Conservation (phyloP, 2,888 invertebrate genomes). For the Pteria penguin region DNA sequence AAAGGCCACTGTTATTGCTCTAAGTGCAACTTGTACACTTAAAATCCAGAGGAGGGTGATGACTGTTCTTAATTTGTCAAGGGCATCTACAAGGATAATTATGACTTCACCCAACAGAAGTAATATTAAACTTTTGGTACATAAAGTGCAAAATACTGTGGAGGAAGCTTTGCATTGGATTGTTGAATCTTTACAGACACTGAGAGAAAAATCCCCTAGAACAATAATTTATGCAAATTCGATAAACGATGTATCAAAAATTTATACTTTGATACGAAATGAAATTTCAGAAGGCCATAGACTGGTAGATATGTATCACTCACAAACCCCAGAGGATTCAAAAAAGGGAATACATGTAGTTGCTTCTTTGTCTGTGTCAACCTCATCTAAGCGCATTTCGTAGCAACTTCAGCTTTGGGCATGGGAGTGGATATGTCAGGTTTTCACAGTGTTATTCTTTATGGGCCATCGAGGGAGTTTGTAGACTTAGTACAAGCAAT, state of each 20-base stretch:
- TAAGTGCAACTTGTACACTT: slow-evolving; percentile 27
- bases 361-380: too few relatives aligned
- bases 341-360: slow-evolving; percentile 16
- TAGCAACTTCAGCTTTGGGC: not conserved
- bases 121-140: slow-evolving; percentile 23
- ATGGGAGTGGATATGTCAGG: slow-evolving; percentile 8
- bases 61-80: slow-evolving; percentile 12
- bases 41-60: slow-evolving; percentile 24
- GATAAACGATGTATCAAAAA: slow-evolving; percentile 37
- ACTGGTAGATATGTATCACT: slow-evolving; percentile 37
- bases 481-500: not conserved
- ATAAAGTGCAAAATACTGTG: not conserved
- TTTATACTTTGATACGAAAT: slow-evolving; percentile 20
- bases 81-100: not conserved
- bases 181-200: not conserved
- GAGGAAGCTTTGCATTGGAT: slow-evolving; percentile 3
- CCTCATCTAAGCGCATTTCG: too few relatives aligned
- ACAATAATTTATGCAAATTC: slow-evolving; percentile 35
- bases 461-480: not conserved
- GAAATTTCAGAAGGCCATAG: not conserved
- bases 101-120: slow-evolving; percentile 25
- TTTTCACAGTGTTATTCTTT: not conserved
- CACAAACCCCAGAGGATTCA: slow-evolving; percentile 25
- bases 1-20: slow-evolving; percentile 16
- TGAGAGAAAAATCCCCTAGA: slow-evolving; percentile 6